A percentile compares a stretch with the other conserved stretches of the same genome.
Evolutionary conservation across 2,888 invertebrate genomes (phyloP).

Genomic region (Epirrhoe alternata): DNA sequence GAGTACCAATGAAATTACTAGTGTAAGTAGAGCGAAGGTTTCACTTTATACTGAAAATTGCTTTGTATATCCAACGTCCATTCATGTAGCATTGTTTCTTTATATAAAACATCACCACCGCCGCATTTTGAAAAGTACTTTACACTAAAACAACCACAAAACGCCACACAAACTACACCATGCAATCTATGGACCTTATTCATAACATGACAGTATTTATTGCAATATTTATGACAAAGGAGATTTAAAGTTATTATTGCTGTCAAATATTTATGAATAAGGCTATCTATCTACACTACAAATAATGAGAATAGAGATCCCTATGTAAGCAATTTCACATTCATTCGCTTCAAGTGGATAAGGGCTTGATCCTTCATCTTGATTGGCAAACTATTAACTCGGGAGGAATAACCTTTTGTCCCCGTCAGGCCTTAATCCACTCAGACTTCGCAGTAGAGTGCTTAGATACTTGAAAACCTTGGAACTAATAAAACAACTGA

Average conservation of each 20-base stretch:
- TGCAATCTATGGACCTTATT: slow-evolving; percentile 6
- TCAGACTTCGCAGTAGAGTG: not conserved
- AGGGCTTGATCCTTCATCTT: slow-evolving; percentile 26
- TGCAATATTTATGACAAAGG: too few relatives aligned
- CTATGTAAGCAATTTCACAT: slow-evolving; percentile 5
- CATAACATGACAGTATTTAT: not conserved
- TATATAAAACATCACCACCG: too few relatives aligned
- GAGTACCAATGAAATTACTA: not conserved
- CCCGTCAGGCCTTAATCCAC: not conserved
- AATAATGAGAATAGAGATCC: slow-evolving; percentile 28
- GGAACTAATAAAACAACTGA: not conserved
- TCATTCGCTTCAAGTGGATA: slow-evolving; percentile 15
- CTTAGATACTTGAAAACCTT: not conserved
- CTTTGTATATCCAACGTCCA: too few relatives aligned
- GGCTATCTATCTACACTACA: slow-evolving; percentile 14
- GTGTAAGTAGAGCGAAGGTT: too few relatives aligned
- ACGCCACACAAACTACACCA: slow-evolving; percentile 18
- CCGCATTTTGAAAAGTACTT: too few relatives aligned
- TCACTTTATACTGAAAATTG: not conserved
- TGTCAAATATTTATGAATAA: not conserved
- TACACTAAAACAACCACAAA: not conserved
- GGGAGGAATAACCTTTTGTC: slow-evolving; percentile 5
- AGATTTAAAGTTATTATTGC: too few relatives aligned
- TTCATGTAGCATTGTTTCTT: too few relatives aligned
- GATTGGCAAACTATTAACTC: slow-evolving; percentile 24